These are phyloP conservation scores for Lasioglossum oenotherae DNA, from an alignment of 2,888 invertebrate genomes.

Conservation along the genomic window DNA sequence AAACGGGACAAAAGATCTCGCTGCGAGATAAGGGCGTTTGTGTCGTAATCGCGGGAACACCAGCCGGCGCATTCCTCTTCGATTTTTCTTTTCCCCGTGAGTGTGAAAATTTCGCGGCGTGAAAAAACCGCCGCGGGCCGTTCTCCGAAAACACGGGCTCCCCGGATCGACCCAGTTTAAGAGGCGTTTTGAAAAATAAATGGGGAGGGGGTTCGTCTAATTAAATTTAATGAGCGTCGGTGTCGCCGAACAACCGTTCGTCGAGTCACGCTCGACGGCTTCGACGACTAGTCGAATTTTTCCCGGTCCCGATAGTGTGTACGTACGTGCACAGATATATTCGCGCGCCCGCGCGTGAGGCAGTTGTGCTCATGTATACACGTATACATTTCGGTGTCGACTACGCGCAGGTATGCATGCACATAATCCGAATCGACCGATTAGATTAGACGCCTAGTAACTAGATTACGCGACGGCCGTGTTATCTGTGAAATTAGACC, in stretches of 20 bases:
- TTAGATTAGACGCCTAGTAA: conserved; percentile 84
- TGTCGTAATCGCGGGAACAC: conserved; percentile 5
- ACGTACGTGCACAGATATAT: neutral
- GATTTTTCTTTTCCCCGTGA: neutral
- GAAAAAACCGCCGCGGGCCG: neutral
- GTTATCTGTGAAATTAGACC: conserved; percentile 83
- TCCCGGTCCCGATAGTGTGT: conserved; percentile 21
- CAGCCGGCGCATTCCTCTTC: neutral
- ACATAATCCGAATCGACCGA: conserved; percentile 80
- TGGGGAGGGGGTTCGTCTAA: conserved; percentile 35
- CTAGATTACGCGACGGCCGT: conserved; percentile 80
- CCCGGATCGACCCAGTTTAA: conserved; percentile 32
- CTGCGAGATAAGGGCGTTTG: neutral
- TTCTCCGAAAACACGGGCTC: conserved; percentile 6
- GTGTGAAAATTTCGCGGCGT: neutral
- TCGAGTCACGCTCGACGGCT: conserved; percentile 29
- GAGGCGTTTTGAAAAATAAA: conserved; percentile 28
- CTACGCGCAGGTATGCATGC: conserved; percentile 68
- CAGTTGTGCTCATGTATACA: neutral
- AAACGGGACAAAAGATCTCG: conserved; percentile 15
- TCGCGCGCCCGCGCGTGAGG: neutral
- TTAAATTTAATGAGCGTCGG: conserved; percentile 66
- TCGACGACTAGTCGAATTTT: conserved; percentile 43
- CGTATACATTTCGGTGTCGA: conserved; percentile 6
- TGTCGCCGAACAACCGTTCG: conserved; percentile 32